Evolutionary conservation across 2,888 invertebrate genomes (phyloP), one percentile per base, ranked within the genome.

Genomic region (Gortyna flavago): DNA sequence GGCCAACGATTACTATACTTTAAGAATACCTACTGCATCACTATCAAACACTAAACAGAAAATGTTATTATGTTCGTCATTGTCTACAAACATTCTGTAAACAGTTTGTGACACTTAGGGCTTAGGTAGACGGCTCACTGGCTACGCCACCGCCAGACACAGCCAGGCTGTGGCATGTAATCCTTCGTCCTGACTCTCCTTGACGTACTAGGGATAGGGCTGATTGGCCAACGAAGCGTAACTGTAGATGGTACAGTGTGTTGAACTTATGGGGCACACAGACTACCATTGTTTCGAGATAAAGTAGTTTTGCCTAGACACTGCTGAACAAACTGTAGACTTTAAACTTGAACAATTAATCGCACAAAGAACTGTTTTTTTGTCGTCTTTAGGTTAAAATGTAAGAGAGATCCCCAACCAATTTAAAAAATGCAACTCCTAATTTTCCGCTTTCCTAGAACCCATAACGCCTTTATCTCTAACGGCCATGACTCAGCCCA

Each of bases 401-500:
- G 25, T 35, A 2, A 25, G 29, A 61, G 61, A 79, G 32, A 51
- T 51, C 41, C 41, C 29, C 72, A 29, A 29, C 25, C 75, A 67
- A 76, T 78, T 78, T 77, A 0, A 57, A 80, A 69, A 67, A 70
- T 48, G 51, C 67, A 75, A 21, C 64, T 72, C 51, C 68, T 72
- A 83, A 85, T 81, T 72, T 57, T 48, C 25, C 59, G 21, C 41
- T 65, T 51, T 70, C 18, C 38, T 29, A 29, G 48, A 72, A 32
- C 38, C 71, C 77, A 51, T 71, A 71, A 67, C 59, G 68, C 51
- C 38, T 74, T 80, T 71, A 74, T 62, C 85, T 64, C 81, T 67
- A 77, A 75, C 87, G 73, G 54, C 83, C 81, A 86, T 87, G 89
- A 87, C 83, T 84, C 86, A 87, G 77, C 75, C 83, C 85, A 75